These are phyloP conservation scores for Drosophila quadrilineata DNA, from an alignment of 1,140 invertebrate genomes.

Conservation along the genomic window DNA sequence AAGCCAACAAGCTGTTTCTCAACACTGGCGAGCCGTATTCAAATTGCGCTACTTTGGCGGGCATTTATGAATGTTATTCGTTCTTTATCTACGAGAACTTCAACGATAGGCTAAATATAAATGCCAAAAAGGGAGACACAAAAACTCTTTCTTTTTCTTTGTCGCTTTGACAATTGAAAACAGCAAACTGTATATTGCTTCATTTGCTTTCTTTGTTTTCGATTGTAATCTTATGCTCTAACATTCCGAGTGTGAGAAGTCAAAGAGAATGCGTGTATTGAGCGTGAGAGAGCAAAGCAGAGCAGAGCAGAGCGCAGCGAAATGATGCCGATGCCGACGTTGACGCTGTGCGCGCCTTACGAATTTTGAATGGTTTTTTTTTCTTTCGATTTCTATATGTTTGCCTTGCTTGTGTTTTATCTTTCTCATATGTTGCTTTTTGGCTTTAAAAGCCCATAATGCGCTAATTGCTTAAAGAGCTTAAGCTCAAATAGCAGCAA, in stretches of 20 bases:
- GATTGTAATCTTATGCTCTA: slow-evolving; percentile 7
- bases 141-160: slow-evolving; percentile 41
- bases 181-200: slow-evolving; percentile 26
- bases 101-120: slow-evolving; percentile 50
- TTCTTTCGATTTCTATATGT: slow-evolving; percentile 3
- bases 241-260: neutral
- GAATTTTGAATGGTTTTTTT: slow-evolving; percentile 37
- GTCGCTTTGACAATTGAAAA: slow-evolving; percentile 34
- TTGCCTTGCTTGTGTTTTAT: slow-evolving; percentile 10
- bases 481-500: slow-evolving; percentile 24
- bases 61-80: slow-evolving; percentile 55
- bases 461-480: slow-evolving; percentile 55
- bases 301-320: slow-evolving; percentile 2
- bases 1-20: no score
- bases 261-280: neutral
- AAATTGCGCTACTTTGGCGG: slow-evolving; percentile 51
- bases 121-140: slow-evolving; percentile 38
- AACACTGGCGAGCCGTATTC: no score
- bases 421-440: slow-evolving; percentile 11
- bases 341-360: slow-evolving; percentile 19
- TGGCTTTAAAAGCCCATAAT: slow-evolving; percentile 34
- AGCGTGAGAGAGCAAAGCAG: neutral
- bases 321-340: slow-evolving; percentile 15
- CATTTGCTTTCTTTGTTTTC: no score
- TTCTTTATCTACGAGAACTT: slow-evolving; percentile 56